Evolutionary conservation across 2,797 vertebrate genomes (phyloP).

Genomic region (Hydrolagus colliei): DNA sequence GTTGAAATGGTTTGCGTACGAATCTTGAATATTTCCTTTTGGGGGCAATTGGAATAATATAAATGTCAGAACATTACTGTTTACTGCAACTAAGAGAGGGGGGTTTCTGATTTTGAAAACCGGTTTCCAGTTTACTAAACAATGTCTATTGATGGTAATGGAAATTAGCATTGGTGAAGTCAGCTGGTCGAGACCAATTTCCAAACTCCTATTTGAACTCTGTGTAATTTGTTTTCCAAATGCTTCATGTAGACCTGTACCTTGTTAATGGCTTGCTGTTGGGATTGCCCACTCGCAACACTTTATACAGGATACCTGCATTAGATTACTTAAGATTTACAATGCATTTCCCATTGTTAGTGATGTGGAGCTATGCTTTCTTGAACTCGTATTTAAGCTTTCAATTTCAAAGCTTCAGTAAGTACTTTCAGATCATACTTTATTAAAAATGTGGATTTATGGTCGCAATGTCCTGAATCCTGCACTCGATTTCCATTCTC

Average conservation of each 20-base stretch:
- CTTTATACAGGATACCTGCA: background rate
- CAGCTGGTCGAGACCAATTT: background rate
- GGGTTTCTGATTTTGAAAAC: background rate
- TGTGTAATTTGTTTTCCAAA: background rate
- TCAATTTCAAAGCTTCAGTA: too few relatives aligned
- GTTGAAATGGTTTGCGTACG: background rate
- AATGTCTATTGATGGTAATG: background rate
- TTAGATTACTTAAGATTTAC: too few relatives aligned
- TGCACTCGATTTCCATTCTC: too few relatives aligned
- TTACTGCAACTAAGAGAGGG: background rate
- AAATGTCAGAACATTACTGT: background rate
- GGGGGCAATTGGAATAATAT: background rate
- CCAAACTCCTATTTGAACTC: background rate
- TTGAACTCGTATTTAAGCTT: too few relatives aligned
- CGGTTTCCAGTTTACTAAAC: background rate
- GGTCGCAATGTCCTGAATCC: too few relatives aligned
- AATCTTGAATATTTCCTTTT: background rate
- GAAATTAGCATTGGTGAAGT: background rate
- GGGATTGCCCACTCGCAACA: background rate
- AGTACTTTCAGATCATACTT: too few relatives aligned
- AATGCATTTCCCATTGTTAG: too few relatives aligned
- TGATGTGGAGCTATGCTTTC: too few relatives aligned
- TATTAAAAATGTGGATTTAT: too few relatives aligned
- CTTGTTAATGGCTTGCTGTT: background rate
- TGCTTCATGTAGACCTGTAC: background rate